phyloP scores from a whole-genome alignment of 2,113 vertebrate species.

The Muntiacus reevesi region DNA sequence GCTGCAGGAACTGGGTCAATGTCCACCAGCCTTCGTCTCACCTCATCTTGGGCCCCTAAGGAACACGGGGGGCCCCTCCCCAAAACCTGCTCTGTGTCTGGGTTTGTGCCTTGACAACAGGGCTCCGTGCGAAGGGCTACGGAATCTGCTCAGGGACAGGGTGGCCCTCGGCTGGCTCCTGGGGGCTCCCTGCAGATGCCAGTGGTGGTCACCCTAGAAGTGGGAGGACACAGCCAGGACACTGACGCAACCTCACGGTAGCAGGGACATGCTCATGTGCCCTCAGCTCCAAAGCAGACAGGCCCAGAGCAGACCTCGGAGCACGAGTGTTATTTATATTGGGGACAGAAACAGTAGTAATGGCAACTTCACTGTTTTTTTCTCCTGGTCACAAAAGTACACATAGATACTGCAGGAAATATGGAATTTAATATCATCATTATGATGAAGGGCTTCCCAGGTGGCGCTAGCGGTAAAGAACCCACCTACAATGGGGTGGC shows the following conservation, averaged over 20 bases:
- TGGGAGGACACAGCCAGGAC: background rate
- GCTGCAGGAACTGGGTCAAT: too few relatives aligned
- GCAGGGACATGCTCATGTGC: background rate
- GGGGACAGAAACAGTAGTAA: background rate
- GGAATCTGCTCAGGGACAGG: background rate
- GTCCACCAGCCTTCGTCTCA: background rate
- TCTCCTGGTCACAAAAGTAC: background rate
- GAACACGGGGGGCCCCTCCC: background rate
- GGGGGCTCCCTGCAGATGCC: background rate
- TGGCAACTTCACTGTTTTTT: background rate
- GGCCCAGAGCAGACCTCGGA: background rate
- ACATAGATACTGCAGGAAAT: background rate
- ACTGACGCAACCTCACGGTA: accelerated
- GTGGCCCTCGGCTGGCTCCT: background rate
- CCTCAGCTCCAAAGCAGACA: background rate
- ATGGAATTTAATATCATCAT: too few relatives aligned
- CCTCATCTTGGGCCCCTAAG: background rate
- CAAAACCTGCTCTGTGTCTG: background rate
- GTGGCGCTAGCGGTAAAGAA: background rate
- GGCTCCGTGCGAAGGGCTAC: accelerated
- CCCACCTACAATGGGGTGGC: background rate
- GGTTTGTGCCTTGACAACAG: background rate
- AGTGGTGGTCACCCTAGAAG: background rate
- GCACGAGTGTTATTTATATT: background rate
- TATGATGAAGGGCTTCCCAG: background rate